These are phyloP conservation scores for Cephus runcator DNA, from an alignment of 2,888 invertebrate species.

Conservation along the genomic window DNA sequence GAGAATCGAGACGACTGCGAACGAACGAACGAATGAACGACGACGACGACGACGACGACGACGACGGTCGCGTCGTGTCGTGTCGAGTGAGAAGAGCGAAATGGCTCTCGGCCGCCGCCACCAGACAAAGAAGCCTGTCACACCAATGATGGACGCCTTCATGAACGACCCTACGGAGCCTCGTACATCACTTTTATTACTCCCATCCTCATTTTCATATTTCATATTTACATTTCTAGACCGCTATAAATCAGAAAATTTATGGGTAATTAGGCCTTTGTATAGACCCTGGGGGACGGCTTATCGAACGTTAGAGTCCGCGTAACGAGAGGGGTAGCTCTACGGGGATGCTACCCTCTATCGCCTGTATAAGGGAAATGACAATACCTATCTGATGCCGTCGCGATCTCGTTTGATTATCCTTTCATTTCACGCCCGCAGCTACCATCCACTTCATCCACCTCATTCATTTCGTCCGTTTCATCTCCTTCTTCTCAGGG, in stretches of 20 bases:
- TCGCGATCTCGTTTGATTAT: too few relatives aligned
- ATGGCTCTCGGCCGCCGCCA: slow-evolving; percentile 46
- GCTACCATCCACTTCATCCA: too few relatives aligned
- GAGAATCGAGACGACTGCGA: slow-evolving; percentile 25
- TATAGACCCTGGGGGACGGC: slow-evolving; percentile 33
- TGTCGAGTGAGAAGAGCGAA: slow-evolving; percentile 40
- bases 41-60: slow-evolving; percentile 12
- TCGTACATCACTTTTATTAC: slow-evolving; percentile 69
- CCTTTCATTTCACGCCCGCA: too few relatives aligned
- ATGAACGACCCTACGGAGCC: slow-evolving; percentile 68
- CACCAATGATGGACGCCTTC: slow-evolving; percentile 67
- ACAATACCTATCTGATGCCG: not conserved
- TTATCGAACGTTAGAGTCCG: slow-evolving; percentile 45
- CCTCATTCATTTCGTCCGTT: too few relatives aligned
- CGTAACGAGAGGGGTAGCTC: slow-evolving; percentile 26
- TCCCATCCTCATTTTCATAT: slow-evolving; percentile 66
- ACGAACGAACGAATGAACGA: not conserved
- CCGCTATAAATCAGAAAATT: slow-evolving; percentile 63
- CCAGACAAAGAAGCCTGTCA: slow-evolving; percentile 63
- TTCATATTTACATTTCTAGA: slow-evolving; percentile 65
- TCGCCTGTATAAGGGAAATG: slow-evolving; percentile 13
- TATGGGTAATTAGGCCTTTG: slow-evolving; percentile 65
- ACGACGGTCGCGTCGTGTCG: slow-evolving; percentile 22
- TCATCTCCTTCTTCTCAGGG: too few relatives aligned
- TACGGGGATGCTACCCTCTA: slow-evolving; percentile 15